A percentile compares a stretch with the other conserved stretches of the same genome.
These are phyloP conservation scores for Schizaphis graminum DNA, from an alignment of 2,888 invertebrate genomes.

Conservation along the genomic window DNA sequence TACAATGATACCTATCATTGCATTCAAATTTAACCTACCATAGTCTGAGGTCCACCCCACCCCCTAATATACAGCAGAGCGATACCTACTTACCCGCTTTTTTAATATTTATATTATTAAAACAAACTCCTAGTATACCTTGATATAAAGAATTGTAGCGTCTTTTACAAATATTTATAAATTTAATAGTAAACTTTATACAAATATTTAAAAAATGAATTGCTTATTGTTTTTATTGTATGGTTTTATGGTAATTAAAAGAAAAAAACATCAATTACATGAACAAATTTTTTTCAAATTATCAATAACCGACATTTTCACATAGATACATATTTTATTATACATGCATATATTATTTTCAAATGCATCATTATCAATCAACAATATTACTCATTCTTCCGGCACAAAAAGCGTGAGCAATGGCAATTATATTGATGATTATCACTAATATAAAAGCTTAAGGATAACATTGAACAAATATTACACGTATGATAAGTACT, in stretches of 20 bases:
- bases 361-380: slow-evolving; percentile 9
- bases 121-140: not conserved
- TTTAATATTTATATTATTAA: too few relatives aligned
- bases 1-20: too few relatives aligned
- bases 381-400: slow-evolving; percentile 61
- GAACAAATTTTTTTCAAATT: not conserved
- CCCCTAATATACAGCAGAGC: too few relatives aligned
- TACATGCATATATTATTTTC: not conserved
- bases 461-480: slow-evolving; percentile 21
- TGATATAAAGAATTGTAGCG: not conserved
- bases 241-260: not conserved
- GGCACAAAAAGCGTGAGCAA: slow-evolving; percentile 27
- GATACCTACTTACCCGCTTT: too few relatives aligned
- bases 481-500: not conserved
- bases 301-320: not conserved
- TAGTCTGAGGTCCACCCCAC: too few relatives aligned
- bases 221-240: not conserved
- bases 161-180: not conserved
- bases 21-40: too few relatives aligned
- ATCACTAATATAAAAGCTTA: not conserved
- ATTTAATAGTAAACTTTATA: not conserved
- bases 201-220: not conserved
- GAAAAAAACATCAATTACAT: not conserved
- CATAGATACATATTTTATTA: not conserved
- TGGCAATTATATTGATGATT: not conserved